Evolutionary conservation across 2,888 invertebrate species (phyloP), one percentile per base, ranked within the genome.

Genomic region (Metacarcinus magister): DNA sequence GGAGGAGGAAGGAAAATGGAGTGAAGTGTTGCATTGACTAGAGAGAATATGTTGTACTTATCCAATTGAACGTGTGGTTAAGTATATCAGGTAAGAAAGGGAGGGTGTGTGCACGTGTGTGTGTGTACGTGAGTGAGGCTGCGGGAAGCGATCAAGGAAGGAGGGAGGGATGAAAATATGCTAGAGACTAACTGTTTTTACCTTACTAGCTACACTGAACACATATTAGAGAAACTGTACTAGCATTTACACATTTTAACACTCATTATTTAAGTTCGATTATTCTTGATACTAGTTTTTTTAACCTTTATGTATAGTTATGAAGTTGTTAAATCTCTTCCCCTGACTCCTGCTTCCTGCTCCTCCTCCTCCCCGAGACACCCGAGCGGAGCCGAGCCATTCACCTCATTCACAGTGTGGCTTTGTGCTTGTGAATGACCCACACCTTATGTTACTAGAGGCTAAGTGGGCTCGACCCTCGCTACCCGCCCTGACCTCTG

Each of bases 351-450:
- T 87, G 39, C 87, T 10, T 87, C 13, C 82, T 32, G 3, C 28
- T 1, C 13, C 82, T 87, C 39, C 82, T 87, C 32, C 82, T 46
- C n/a, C 48, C 32, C 39, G 39, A 87, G 87, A 87, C 39, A 87
- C 39, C 87, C 39, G 39, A 87, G 39, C 39, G 0, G 39, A 39
- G 39, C 39, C 39, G 39, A 39, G n/a, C 87, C 87, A 16, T 32
- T 13, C 87, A 19, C 43, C 93, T 82, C 93, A 75, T 75, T 93
- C 93, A 93, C 93, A 93, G 93, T 43, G 82, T 93, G 13, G 82
- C 93, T 93, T 93, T 93, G 93, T 93, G 93, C 75, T 44, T 93
- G 67, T 93, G 75, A 93, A 93, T 75, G 93, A 75, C 75, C 44
- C n/a, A 32, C 46, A 82, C 43, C 54, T 82, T 32, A 82, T 28